A percentile compares a stretch with the other conserved stretches of the same genome.
Evolutionary conservation across 2,797 vertebrate genomes (phyloP).

Genomic region (Rhincodon typus): DNA sequence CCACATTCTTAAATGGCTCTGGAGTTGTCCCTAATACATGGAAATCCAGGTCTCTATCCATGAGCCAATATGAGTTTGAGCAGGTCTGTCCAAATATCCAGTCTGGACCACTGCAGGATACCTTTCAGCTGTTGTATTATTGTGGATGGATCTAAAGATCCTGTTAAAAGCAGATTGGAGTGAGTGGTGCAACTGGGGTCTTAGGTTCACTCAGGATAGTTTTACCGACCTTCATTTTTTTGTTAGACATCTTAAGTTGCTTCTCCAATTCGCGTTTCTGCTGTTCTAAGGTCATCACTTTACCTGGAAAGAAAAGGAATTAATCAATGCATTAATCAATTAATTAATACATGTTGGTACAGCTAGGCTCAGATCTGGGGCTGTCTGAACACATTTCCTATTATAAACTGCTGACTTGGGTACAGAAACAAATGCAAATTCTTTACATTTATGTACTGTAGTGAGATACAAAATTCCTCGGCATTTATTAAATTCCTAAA

Average conservation of each 20-base stretch:
- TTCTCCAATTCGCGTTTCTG: constrained; percentile 81
- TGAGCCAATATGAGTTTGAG: too few species aligned
- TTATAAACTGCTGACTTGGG: background rate
- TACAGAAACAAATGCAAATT: background rate
- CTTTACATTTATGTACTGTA: background rate
- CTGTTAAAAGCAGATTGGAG: background rate
- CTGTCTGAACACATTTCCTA: background rate
- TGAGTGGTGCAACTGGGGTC: background rate
- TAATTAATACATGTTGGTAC: background rate
- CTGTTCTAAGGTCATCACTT: constrained; percentile 77
- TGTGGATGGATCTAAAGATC: background rate
- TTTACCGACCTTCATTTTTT: constrained; percentile 85
- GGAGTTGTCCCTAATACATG: too few species aligned
- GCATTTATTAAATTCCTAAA: background rate
- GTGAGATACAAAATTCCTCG: background rate
- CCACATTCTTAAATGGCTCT: too few species aligned
- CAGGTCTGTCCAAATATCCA: too few species aligned
- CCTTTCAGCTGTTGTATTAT: too few species aligned
- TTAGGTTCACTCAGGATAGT: background rate
- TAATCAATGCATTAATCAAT: background rate
- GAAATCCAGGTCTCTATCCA: too few species aligned
- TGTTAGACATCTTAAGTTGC: constrained; percentile 74
- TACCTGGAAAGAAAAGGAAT: constrained; percentile 57
- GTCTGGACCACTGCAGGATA: too few species aligned
- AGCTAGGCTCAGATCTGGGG: background rate